Percentiles rank a stretch among this genome's conserved stretches.
These are phyloP conservation scores for Rambutsinella grinnellia DNA, from an alignment of 2,888 invertebrate species.

Conservation along the genomic window DNA sequence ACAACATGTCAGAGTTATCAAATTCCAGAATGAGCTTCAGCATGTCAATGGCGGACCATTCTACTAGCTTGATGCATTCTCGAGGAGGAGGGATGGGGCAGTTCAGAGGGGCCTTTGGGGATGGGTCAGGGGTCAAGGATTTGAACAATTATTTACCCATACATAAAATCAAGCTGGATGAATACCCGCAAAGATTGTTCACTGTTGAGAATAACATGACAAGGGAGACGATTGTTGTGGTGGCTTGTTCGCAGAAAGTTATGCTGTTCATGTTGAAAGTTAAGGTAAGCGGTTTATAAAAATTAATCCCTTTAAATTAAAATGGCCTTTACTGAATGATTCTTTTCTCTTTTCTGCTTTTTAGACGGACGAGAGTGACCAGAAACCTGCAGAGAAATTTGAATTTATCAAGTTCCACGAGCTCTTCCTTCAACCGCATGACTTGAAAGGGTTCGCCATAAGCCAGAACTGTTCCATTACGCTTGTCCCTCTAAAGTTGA, in stretches of 20 bases:
- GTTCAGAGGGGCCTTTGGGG: neutral
- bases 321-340: neutral
- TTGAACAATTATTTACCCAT: constrained; percentile 28
- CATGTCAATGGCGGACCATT: constrained; percentile 28
- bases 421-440: constrained; percentile 17
- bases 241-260: constrained; percentile 9
- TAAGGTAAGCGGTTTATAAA: constrained; percentile 4
- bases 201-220: constrained; percentile 38
- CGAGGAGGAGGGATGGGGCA: neutral
- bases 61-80: constrained; percentile 8
- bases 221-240: constrained; percentile 34
- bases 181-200: constrained; percentile 13
- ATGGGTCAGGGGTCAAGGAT: constrained; percentile 14
- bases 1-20: constrained; percentile 15
- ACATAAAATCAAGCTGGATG: constrained; percentile 28
- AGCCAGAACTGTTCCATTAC: constrained; percentile 36
- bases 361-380: constrained; percentile 15
- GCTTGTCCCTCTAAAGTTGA: constrained; percentile 19
- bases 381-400: constrained; percentile 14
- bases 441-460: constrained; percentile 24
- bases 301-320: neutral
- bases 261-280: constrained; percentile 26
- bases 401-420: constrained; percentile 26
- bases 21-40: constrained; percentile 5
- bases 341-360: neutral